Base-by-base conservation (phyloP, 2,797 vertebrate species). In the Trematocara caparti region DNA sequence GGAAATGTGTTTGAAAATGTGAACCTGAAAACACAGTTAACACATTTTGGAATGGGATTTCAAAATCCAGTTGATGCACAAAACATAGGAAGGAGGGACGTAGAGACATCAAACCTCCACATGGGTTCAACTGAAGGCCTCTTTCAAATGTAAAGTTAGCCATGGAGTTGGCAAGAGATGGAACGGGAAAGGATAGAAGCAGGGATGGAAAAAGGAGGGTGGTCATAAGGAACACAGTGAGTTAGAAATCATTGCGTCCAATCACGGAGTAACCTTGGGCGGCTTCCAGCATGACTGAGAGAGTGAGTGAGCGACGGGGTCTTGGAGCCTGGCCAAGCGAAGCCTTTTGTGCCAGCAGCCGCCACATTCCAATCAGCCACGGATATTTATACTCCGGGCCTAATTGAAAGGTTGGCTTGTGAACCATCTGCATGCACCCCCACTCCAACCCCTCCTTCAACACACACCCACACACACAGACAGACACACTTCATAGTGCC, bases 381-480 rank as follows among this genome's bases (percentile, higher is more conserved):
- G 87, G 92, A 95, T 95, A 95, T 95, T 95, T 95, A 95, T 94
- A 94, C 94, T 90, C 83, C 17, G 75, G 92, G 90, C 88, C 89
- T 95, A 94, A 95, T 95, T 95, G 93, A 96, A 96, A 95, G 93
- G 92, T 91, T 95, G 94, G 93, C 91, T 94, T 92, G 92, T 92
- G 87, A 94, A 93, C 92, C 92, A 94, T 93, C 91, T 94, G 92
- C 91, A 93, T 86, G 86, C 90, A 87, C 80, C 88, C 92, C 85
- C 90, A 85, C 84, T 88, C 80, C 87, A 75, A 81, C 83, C 85
- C 87, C 86, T 78, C 83, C 75, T 77, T 79, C 78, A 73, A 86
- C 57, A 79, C 78, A 59, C 82, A 80, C 80, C 79, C 73, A 82
- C 71, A 78, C 75, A 79, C 80, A 79, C 74, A 74, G 7, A 86